These are phyloP conservation scores for Dreissena polymorpha DNA, from an alignment of 1,140 invertebrate genomes.

Conservation along the genomic window DNA sequence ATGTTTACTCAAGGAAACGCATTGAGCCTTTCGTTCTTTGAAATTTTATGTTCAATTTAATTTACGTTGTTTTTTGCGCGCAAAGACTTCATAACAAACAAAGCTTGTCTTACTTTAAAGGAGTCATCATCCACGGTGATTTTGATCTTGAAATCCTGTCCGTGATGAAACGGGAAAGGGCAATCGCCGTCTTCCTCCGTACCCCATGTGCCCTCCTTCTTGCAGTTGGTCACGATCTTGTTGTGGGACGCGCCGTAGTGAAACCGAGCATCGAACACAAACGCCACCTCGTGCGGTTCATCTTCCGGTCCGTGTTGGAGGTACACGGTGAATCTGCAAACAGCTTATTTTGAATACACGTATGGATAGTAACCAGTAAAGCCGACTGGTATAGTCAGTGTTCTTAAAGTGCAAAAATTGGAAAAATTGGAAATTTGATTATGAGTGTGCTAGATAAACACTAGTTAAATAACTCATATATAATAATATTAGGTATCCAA, in stretches of 20 bases:
- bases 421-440: too few relatives aligned
- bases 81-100: too few relatives aligned
- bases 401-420: too few relatives aligned
- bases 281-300: slow-evolving; percentile 57
- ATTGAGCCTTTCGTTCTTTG: too few relatives aligned
- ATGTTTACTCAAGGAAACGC: too few relatives aligned
- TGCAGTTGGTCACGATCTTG: slow-evolving; percentile 87
- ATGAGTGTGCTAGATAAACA: too few relatives aligned
- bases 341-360: not conserved
- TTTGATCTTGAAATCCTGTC: slow-evolving; percentile 84
- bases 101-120: slow-evolving; percentile 77
- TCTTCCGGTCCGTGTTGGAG: slow-evolving; percentile 43
- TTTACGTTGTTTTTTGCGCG: too few relatives aligned
- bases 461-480: too few relatives aligned
- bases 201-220: slow-evolving; percentile 86
- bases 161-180: slow-evolving; percentile 84
- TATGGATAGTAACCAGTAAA: too few relatives aligned
- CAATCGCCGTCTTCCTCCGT: slow-evolving; percentile 86
- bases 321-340: slow-evolving; percentile 58
- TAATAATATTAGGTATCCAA: too few relatives aligned
- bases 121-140: slow-evolving; percentile 79
- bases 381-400: too few relatives aligned
- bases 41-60: too few relatives aligned
- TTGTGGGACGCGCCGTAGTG: slow-evolving; percentile 60
- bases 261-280: slow-evolving; percentile 65